Percentiles rank a stretch among this genome's conserved stretches.
Evolutionary conservation across 2,113 vertebrate species (phyloP).

Genomic region (Scomber japonicus): DNA sequence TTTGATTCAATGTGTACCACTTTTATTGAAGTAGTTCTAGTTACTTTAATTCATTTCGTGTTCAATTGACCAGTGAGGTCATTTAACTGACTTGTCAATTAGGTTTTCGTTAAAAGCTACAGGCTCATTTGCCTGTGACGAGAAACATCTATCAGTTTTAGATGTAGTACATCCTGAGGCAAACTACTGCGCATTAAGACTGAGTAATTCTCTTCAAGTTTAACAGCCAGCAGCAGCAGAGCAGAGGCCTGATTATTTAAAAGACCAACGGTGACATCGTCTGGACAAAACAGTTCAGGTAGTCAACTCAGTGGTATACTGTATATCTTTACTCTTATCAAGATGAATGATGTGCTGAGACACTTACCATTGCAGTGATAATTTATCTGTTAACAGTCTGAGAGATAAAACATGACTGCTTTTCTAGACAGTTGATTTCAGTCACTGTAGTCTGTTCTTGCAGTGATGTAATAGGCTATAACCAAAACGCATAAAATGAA

Average conservation of each 20-base stretch:
- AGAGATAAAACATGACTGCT: background rate
- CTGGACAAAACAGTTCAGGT: slow-evolving; percentile 48
- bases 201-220: slow-evolving; percentile 3
- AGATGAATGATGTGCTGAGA: background rate
- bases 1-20: background rate
- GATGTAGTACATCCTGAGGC: background rate
- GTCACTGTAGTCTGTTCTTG: background rate
- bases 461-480: slow-evolving; percentile 20
- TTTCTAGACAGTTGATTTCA: slow-evolving; percentile 19
- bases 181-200: background rate
- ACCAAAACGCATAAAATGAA: slow-evolving; percentile 45
- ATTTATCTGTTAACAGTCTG: background rate
- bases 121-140: slow-evolving; percentile 4
- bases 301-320: background rate
- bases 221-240: background rate
- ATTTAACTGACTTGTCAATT: slow-evolving; percentile 15
- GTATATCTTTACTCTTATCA: background rate
- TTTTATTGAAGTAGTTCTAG: background rate
- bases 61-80: background rate
- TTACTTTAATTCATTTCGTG: background rate
- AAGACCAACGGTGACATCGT: slow-evolving; percentile 70
- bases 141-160: background rate
- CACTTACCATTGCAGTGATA: background rate
- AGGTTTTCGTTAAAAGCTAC: background rate
- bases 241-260: slow-evolving; percentile 13